phyloP scores from a whole-genome alignment of 2,888 invertebrate genomes.

The Argyresthia albistria region DNA sequence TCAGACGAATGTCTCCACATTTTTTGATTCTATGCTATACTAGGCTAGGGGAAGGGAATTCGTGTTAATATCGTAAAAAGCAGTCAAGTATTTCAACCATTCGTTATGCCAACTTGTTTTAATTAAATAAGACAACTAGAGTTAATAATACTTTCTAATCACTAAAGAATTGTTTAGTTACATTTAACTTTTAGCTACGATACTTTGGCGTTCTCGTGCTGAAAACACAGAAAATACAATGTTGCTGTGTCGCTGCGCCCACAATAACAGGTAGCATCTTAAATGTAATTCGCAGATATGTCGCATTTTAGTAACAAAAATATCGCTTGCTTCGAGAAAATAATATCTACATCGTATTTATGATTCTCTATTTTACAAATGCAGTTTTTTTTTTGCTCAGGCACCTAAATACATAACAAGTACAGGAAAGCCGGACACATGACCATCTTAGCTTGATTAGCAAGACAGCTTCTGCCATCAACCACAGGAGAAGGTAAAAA shows the following conservation, averaged over 20 bases:
- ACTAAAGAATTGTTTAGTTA: conserved; percentile 23
- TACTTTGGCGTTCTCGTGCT: conserved; percentile 37
- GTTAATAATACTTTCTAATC: conserved; percentile 38
- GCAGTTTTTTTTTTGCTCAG: conserved; percentile 31
- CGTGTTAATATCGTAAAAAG: too few relatives aligned
- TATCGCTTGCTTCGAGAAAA: conserved; percentile 21
- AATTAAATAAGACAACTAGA: neutral
- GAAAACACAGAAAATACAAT: neutral
- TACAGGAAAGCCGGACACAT: neutral
- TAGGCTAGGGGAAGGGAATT: too few relatives aligned
- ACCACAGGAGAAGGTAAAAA: too few relatives aligned
- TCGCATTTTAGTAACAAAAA: conserved; percentile 36
- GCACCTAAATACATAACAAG: conserved; percentile 24
- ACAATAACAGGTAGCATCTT: too few relatives aligned
- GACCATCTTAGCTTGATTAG: too few relatives aligned
- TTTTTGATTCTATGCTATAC: too few relatives aligned
- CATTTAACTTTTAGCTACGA: conserved; percentile 25
- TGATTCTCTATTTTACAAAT: conserved; percentile 29
- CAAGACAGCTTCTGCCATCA: too few relatives aligned
- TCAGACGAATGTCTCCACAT: too few relatives aligned
- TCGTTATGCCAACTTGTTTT: neutral
- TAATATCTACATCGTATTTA: conserved; percentile 23
- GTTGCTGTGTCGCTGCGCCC: neutral
- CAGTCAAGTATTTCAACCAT: too few relatives aligned
- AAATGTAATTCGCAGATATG: conserved; percentile 26